Evolutionary conservation across 64 coral and sea anemone genomes (phyloP).

Genomic region (Anthopleura sola): DNA sequence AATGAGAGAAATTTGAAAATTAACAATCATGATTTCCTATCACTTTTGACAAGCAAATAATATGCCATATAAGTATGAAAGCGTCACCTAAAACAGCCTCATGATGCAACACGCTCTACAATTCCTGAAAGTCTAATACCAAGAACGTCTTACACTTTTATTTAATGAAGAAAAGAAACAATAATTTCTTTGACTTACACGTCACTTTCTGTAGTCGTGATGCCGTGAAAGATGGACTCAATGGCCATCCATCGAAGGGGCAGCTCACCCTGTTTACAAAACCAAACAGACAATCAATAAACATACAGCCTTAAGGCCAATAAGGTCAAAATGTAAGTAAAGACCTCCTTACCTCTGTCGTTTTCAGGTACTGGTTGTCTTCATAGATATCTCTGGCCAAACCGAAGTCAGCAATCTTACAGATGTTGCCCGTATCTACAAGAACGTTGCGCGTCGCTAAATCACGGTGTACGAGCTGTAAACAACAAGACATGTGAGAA

Average conservation of each 20-base stretch:
- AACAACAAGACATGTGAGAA: no score
- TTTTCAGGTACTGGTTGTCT: conserved; percentile 86
- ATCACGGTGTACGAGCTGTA: conserved; percentile 75
- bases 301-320: not conserved
- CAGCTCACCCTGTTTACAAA: conserved; percentile 50
- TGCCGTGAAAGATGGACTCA: conserved; percentile 80
- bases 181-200: conserved; percentile 44
- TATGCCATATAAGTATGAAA: no score
- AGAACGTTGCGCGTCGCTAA: conserved; percentile 75
- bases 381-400: conserved; percentile 75
- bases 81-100: no score
- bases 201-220: conserved; percentile 80
- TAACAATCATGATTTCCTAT: no score
- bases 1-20: no score
- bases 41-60: no score
- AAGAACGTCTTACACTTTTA: no score
- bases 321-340: not conserved
- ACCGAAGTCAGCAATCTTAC: conserved; percentile 85
- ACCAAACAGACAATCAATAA: not conserved
- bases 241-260: conserved; percentile 90
- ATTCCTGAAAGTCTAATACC: no score
- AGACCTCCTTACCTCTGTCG: conserved; percentile 42
- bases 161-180: not conserved
- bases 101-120: no score
- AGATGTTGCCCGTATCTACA: conserved; percentile 55